Conservation (phyloP, 2,113 vertebrate species). For the Xiphophorus couchianus region DNA sequence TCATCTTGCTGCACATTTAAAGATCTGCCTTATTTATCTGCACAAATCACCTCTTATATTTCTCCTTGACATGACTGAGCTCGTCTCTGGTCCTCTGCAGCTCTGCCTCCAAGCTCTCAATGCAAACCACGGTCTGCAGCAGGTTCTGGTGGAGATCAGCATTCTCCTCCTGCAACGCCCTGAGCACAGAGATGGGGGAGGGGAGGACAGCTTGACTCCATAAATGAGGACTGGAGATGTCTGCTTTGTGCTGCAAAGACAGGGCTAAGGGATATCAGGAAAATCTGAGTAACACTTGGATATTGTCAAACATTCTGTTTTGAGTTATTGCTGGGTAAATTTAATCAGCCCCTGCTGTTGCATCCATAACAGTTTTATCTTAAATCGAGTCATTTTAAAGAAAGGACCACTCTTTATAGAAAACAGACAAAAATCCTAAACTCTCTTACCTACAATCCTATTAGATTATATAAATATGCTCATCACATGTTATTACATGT, state of each 20-base stretch:
- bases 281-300: background rate
- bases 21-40: background rate
- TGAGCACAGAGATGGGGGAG: slow-evolving; percentile 45
- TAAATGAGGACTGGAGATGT: background rate
- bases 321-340: background rate
- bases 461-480: too few relatives aligned
- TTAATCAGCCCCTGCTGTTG: background rate
- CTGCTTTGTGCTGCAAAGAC: background rate
- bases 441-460: too few relatives aligned
- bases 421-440: too few relatives aligned
- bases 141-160: slow-evolving; percentile 79
- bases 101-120: slow-evolving; percentile 78
- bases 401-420: background rate
- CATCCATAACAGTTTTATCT: background rate
- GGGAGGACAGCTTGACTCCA: slow-evolving; percentile 1
- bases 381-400: background rate
- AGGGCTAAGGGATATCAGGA: background rate
- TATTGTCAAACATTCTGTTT: background rate
- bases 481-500: background rate
- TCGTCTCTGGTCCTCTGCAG: slow-evolving; percentile 76
- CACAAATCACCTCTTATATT: slow-evolving; percentile 75
- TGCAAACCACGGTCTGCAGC: slow-evolving; percentile 76
- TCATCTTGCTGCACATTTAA: background rate
- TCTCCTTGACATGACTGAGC: slow-evolving; percentile 73
- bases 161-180: slow-evolving; percentile 77